Base-by-base conservation (phyloP, 1,140 invertebrate species). In the Dufourea novaeangliae region DNA sequence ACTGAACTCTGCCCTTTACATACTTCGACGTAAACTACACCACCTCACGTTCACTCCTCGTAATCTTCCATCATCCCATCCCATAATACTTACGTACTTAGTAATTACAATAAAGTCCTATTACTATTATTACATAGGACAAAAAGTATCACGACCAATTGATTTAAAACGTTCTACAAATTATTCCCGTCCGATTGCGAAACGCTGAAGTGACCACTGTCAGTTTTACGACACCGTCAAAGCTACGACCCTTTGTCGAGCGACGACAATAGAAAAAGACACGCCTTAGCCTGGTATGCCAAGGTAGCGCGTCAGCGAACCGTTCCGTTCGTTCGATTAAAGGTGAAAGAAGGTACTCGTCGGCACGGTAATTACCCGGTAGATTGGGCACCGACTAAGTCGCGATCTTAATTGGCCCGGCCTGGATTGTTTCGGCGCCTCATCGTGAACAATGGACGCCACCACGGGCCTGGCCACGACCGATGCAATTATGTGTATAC, bases 251-350 rank as follows among this genome's bases (percentile, higher is more conserved):
- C 64, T 71, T 77, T 67, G 63, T 83, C 44, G 32, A 52, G 29
- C 61, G 63, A 76, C 57, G 63, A 86, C 84, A 83, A 83, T 82
- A 78, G 72, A 64, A 78, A 84, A 78, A 78, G 78, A 17, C 84
- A 79, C 86, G 66, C 84, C 86, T 82, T 44, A 64, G 54, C 54
- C 66, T 71, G 81, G 81, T 80, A 87, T 87, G 68, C 63, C 72
- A 81, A 86, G 80, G 76, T 63, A 56, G 27, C 59, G 62, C 32
- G n/a, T n/a, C 39, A 37, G 67, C 17, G 68, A 79, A 63, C 50
- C 27, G 22, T 59, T 78, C 39, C 39, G 66, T 46, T 46, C 41
- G 50, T 46, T n/a, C 29, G 41, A 50, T 44, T 62, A 50, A 56
- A 83, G 50, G 32, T 12, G 59, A 52, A 70, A 69, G 41, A n/a